These are phyloP conservation scores for Clarias gariepinus DNA, from an alignment of 2,113 vertebrate species.

Conservation along the genomic window DNA sequence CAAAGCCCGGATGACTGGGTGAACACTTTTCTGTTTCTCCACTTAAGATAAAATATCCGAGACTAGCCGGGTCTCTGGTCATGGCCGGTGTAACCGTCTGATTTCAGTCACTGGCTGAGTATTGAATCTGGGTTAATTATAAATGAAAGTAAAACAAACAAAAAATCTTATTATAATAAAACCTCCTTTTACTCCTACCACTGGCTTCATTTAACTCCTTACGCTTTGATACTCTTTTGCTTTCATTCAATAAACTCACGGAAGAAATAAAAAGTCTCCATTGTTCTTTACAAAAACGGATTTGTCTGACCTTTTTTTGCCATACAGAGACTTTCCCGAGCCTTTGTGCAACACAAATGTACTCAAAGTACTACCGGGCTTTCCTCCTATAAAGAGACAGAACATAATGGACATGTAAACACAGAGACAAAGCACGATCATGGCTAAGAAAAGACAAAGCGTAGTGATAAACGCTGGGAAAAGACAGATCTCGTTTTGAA, in stretches of 20 bases:
- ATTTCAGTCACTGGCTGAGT: too few species aligned
- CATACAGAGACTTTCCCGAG: neutral
- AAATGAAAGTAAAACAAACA: too few species aligned
- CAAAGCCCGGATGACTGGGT: too few species aligned
- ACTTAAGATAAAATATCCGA: too few species aligned
- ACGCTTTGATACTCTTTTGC: too few species aligned
- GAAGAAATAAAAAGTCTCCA: neutral
- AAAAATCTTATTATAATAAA: too few species aligned
- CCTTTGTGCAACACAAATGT: neutral
- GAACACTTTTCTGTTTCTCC: too few species aligned
- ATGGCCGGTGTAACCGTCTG: too few species aligned
- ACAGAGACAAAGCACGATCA: slow-evolving; percentile 9
- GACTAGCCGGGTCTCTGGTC: too few species aligned
- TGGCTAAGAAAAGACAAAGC: slow-evolving; percentile 2
- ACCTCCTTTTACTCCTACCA: too few species aligned
- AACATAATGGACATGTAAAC: neutral
- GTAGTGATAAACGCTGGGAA: neutral
- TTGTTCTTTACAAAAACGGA: slow-evolving; percentile 3
- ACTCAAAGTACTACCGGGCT: neutral
- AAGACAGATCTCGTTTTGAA: slow-evolving; percentile 4
- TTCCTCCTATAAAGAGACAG: neutral
- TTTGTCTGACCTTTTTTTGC: neutral
- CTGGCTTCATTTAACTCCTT: too few species aligned
- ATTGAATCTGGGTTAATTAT: too few species aligned
- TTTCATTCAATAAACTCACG: slow-evolving; percentile 8